These are phyloP conservation scores for Rhizoglyphus robini DNA, from an alignment of 1,140 invertebrate species.

Conservation along the genomic window DNA sequence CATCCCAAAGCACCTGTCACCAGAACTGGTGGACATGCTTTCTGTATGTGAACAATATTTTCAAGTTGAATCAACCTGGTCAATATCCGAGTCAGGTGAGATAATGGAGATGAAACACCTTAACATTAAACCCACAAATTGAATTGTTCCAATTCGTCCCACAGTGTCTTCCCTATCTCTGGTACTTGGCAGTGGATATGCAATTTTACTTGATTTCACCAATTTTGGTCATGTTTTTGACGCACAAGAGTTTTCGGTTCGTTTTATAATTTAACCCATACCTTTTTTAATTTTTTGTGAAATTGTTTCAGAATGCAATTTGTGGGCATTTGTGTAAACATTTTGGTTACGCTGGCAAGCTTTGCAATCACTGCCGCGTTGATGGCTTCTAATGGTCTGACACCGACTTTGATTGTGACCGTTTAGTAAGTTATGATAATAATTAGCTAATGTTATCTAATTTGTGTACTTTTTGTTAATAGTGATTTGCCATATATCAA, in stretches of 20 bases:
- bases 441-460: no score
- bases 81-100: neutral
- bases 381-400: neutral
- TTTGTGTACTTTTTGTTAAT: no score
- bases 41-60: constrained; percentile 24
- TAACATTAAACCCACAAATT: no score
- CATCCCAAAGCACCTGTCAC: constrained; percentile 18
- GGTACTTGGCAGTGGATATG: constrained; percentile 19
- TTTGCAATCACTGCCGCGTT: constrained; percentile 5
- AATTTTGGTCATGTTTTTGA: constrained; percentile 4
- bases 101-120: neutral
- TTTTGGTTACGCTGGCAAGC: neutral
- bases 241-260: neutral
- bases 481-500: constrained; percentile 18
- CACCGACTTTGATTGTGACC: constrained; percentile 8
- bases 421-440: no score
- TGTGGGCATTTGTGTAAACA: constrained; percentile 1
- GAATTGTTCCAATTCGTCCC: neutral
- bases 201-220: constrained; percentile 16
- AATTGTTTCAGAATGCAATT: constrained; percentile 3
- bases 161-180: constrained; percentile 5
- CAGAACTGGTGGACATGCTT: constrained; percentile 24
- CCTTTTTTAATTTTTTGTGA: neutral
- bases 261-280: neutral
- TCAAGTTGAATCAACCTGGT: neutral